phyloP scores from a whole-genome alignment of 2,888 invertebrate species.

The Limnephilus rhombicus region DNA sequence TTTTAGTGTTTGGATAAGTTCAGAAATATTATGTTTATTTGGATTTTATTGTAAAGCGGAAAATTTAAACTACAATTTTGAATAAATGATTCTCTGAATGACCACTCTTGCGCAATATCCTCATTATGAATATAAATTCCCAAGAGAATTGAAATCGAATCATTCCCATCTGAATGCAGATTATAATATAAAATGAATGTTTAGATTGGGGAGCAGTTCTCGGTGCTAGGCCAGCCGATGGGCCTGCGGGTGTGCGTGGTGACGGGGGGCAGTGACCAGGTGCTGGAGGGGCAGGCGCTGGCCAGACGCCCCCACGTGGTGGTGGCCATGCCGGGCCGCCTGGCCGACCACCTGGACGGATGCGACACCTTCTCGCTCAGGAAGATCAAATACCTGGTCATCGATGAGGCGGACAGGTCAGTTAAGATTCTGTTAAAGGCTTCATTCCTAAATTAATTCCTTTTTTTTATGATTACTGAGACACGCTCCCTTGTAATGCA shows the following conservation, averaged over 20 bases:
- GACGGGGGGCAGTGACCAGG: constrained; percentile 97
- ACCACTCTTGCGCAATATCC: no score
- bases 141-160: no score
- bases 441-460: no score
- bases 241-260: constrained; percentile 90
- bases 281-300: constrained; percentile 91
- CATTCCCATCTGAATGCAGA: constrained; percentile 65
- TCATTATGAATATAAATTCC: no score
- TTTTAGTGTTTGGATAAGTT: no score
- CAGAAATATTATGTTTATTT: no score
- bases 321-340: constrained; percentile 96
- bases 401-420: constrained; percentile 97
- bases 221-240: constrained; percentile 92
- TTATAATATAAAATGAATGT: not conserved
- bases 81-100: no score
- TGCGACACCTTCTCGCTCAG: constrained; percentile 89
- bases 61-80: no score
- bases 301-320: constrained; percentile 94
- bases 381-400: constrained; percentile 89
- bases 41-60: no score
- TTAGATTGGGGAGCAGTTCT: constrained; percentile 96
- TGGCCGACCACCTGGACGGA: constrained; percentile 95
- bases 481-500: no score
- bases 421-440: not conserved
- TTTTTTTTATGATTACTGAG: no score